Base-by-base conservation (phyloP, 2,113 vertebrate genomes). In the Gorilla gorilla region DNA sequence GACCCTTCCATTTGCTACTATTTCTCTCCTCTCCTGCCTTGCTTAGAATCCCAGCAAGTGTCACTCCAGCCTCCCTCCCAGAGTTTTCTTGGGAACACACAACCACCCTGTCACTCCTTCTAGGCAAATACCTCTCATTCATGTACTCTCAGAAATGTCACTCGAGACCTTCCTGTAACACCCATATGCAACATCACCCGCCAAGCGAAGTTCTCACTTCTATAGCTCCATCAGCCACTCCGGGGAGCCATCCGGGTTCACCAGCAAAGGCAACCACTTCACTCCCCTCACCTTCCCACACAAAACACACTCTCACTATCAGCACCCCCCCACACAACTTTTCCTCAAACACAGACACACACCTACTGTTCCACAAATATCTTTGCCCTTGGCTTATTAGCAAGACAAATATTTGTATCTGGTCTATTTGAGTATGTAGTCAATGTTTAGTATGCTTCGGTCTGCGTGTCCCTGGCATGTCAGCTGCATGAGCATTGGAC, bases 361-460 rank as follows among this genome's bases (percentile, higher is more conserved):
- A 38, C 22, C 27, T 50, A 27, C 64, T 0, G 5, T 87, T 85
- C 75, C 55, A 84, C 50, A 72, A 14, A 87, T 64, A 48, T 43
- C 55, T 83, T 80, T 73, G 72, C n/a, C 89, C 64, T 94, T 68
- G 90, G 61, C 68, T 90, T 79, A 48, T 18, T 79, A 57, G 57
- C 93, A 96, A 93, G 94, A 88, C 52, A 93, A 73, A 85, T 55
- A 43, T 48, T 48, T 90, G 81, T 57, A 64, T 95, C 88, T 92
- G 76, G 25, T 90, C 75, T 88, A 11, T 57, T 87, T 61, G 27
- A 81, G 25, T 38, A 23, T 38, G 9, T 45, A 16, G 80, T 75
- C 80, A 43, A 0, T 23, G 8, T 86, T 96, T 64, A 10, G 64
- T 55, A n/a, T 75, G 92, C 78, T 52, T 57, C 79, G 61, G 70